Base-by-base conservation (phyloP, 2,113 vertebrate species). In the Hippolais icterina region DNA sequence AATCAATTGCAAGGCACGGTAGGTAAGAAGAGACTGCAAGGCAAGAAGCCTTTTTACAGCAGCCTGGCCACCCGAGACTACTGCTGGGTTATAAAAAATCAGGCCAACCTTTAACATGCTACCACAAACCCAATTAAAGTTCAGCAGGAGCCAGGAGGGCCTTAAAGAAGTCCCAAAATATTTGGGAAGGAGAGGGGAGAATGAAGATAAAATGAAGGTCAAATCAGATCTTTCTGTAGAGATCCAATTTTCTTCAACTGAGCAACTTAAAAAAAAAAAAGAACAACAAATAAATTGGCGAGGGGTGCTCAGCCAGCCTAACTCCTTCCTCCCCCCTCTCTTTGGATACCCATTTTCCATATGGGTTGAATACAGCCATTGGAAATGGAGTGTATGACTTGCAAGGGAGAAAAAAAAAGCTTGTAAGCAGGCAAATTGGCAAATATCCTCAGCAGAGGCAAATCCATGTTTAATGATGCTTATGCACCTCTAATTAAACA, bases 61-160 rank as follows among this genome's bases (percentile, higher is more conserved):
- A 94, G 95, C 89, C 89, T 91, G 94, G 91, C 92, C 91, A 93
- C 84, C 65, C 0, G 77, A 92, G 85, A 96, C 94, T 91, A 93
- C 88, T 95, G 93, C 84, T 94, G 85, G 90, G 82, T 93, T 87
- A 82, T 57, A 81, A 76, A 93, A 92, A 97, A 97, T 94, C 89
- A 95, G 95, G 91, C 89, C 95, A 97, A 95, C 93, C 84, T 96
- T 96, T 91, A 94, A 89, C 92, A 95, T 94, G 90, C 71, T 81
- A 94, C 82, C 89, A 91, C 90, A 96, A 96, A 95, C 89, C 90
- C 90, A 93, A 95, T 93, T 95, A 96, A 72, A 91, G 64, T 96
- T 84, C 54, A 96, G 83, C 87, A 82, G 93, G 79, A 96, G 95
- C 72, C 90, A 93, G 46, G 91, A 87, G 94, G 87, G 57, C 87